Conservation (phyloP, 2,113 vertebrate species). For the Ceuthmochares aereus region DNA sequence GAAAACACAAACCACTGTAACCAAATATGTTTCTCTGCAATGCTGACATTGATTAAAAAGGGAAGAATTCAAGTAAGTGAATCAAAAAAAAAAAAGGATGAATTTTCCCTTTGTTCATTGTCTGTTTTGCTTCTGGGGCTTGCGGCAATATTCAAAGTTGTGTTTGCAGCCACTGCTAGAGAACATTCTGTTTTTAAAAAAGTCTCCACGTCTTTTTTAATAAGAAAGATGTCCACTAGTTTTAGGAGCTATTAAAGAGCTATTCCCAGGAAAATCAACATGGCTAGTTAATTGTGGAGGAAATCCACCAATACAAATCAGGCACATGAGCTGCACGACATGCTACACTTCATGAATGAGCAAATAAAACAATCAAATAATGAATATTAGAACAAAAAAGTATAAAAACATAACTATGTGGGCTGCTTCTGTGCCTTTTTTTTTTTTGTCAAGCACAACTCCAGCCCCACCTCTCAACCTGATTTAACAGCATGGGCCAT, state of each 20-base stretch:
- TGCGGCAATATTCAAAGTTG: not conserved
- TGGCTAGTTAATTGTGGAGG: not conserved
- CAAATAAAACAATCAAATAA: not conserved
- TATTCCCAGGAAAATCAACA: not conserved
- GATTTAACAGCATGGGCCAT: not conserved
- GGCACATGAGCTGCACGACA: not conserved
- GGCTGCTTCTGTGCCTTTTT: not conserved
- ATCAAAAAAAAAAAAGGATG: not conserved
- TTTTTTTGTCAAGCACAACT: not conserved
- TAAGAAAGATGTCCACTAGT: not conserved
- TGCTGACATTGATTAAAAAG: not conserved
- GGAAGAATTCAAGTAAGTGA: not conserved
- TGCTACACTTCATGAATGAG: not conserved
- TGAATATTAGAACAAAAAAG: fast-evolving
- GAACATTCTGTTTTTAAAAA: not conserved
- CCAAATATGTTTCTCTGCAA: not conserved
- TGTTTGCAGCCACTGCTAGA: not conserved
- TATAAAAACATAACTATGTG: not conserved
- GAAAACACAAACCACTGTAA: not conserved
- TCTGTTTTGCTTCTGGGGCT: not conserved
- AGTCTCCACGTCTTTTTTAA: not conserved
- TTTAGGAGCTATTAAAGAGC: not conserved
- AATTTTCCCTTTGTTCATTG: not conserved
- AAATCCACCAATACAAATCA: not conserved
- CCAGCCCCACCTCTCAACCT: not conserved